phyloP scores from a whole-genome alignment of 2,113 vertebrate genomes.

The Shinisaurus crocodilurus region DNA sequence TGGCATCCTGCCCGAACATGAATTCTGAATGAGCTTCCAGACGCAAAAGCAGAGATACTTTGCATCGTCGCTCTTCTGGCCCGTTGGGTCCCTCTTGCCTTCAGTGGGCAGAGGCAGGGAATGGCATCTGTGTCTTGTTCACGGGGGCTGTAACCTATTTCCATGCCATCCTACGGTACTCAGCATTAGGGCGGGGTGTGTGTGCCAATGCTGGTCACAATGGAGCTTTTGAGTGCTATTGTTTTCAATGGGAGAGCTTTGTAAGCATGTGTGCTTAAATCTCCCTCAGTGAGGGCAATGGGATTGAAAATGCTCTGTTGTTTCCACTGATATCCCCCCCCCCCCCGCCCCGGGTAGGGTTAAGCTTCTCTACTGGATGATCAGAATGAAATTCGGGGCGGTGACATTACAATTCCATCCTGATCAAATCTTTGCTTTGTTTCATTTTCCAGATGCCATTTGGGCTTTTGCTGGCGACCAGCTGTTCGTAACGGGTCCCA shows the following conservation, averaged over 20 bases:
- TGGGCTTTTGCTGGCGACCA: slow-evolving; percentile 76
- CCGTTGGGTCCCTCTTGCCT: background rate
- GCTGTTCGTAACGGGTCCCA: slow-evolving; percentile 74
- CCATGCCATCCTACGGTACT: background rate
- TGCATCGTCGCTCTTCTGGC: background rate
- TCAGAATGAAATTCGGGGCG: background rate
- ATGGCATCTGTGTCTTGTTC: background rate
- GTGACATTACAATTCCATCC: no score
- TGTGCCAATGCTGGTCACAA: no score
- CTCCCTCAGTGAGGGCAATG: no score
- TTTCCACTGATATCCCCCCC: no score
- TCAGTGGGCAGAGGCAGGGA: background rate
- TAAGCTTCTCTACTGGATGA: background rate
- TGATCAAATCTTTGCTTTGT: no score
- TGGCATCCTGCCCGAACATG: background rate
- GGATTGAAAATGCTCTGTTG: background rate
- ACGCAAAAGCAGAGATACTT: background rate
- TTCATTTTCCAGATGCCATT: slow-evolving; percentile 83
- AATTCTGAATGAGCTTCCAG: background rate
- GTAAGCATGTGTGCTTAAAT: background rate
- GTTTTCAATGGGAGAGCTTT: background rate
- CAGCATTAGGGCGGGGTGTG: background rate
- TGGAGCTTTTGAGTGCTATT: background rate
- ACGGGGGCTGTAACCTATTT: background rate
- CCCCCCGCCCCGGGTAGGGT: no score